phyloP scores from a whole-genome alignment of 2,797 vertebrate species.

The Myotis findleyi region DNA sequence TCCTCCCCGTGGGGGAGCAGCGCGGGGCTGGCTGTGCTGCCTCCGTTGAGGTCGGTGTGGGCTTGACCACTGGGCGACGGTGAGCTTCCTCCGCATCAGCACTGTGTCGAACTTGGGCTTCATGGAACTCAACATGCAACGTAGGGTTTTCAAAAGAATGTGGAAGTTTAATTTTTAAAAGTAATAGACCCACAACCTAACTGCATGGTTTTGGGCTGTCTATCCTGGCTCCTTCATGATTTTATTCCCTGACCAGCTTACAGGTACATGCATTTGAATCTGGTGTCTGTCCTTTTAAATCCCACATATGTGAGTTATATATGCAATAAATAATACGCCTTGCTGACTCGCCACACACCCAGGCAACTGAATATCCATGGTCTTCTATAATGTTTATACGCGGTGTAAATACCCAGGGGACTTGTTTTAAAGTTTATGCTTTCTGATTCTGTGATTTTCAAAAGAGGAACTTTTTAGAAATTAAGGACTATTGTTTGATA shows the following conservation, averaged over 20 bases:
- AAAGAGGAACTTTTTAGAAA: conserved; percentile 79
- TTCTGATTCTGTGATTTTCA: conserved; percentile 79
- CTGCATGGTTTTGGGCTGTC: conserved; percentile 70
- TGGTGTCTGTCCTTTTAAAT: conserved; percentile 21
- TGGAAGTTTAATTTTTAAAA: conserved; percentile 49
- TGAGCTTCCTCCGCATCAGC: conserved; percentile 31
- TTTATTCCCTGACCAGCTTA: conserved; percentile 51
- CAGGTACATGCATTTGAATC: conserved; percentile 57
- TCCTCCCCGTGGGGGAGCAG: conserved; percentile 53
- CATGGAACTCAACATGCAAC: conserved; percentile 47
- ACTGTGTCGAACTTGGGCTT: conserved; percentile 16
- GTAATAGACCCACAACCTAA: conserved; percentile 41
- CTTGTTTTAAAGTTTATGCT: conserved; percentile 78
- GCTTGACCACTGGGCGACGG: conserved; percentile 28
- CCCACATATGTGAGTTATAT: conserved; percentile 72
- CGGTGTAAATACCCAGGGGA: conserved; percentile 75
- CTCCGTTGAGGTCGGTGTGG: conserved; percentile 52
- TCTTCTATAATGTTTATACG: conserved; percentile 76
- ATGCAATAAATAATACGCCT: conserved; percentile 73
- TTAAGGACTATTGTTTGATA: conserved; percentile 81
- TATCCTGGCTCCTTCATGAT: conserved; percentile 39
- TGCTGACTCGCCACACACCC: conserved; percentile 68
- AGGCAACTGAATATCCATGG: conserved; percentile 62
- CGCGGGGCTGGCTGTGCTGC: not conserved
- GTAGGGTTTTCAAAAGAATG: conserved; percentile 21